A percentile compares a stretch with the other conserved stretches of the same genome.
These are phyloP conservation scores for Crossocerus cetratus DNA, from an alignment of 2,888 invertebrate genomes.

Conservation along the genomic window DNA sequence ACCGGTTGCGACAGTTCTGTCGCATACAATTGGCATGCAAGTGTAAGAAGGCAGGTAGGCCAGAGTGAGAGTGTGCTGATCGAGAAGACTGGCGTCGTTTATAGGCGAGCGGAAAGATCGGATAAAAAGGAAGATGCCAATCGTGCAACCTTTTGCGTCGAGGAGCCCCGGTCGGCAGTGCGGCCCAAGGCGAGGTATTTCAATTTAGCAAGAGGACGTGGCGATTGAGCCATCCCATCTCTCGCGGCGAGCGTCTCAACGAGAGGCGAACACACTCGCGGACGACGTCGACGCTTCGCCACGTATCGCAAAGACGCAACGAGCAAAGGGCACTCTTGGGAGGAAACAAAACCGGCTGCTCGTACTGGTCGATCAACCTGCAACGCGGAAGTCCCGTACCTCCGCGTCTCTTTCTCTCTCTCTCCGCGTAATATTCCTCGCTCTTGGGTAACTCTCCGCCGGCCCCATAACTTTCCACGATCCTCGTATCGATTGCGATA, in stretches of 20 bases:
- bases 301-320: slow-evolving; percentile 17
- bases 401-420: too few relatives aligned
- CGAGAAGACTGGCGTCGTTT: not conserved
- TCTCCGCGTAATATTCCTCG: slow-evolving; percentile 63
- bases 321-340: slow-evolving; percentile 46
- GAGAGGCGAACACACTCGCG: too few relatives aligned
- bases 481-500: slow-evolving; percentile 67
- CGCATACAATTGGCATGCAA: not conserved
- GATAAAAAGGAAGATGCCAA: slow-evolving; percentile 18
- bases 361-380: slow-evolving; percentile 58
- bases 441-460: slow-evolving; percentile 60
- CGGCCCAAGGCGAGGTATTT: slow-evolving; percentile 61
- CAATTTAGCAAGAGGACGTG: slow-evolving; percentile 69
- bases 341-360: slow-evolving; percentile 47
- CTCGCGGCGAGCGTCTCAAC: too few relatives aligned
- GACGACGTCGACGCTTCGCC: too few relatives aligned
- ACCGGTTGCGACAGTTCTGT: too few relatives aligned
- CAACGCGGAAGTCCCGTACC: slow-evolving; percentile 68
- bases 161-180: not conserved
- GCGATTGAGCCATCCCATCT: slow-evolving; percentile 68
- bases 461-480: slow-evolving; percentile 40
- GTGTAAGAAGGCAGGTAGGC: not conserved
- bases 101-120: not conserved
- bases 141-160: slow-evolving; percentile 45
- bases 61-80: too few relatives aligned